These are phyloP conservation scores for Oncopeltus fasciatus DNA, from an alignment of 1,140 invertebrate species.

Conservation along the genomic window DNA sequence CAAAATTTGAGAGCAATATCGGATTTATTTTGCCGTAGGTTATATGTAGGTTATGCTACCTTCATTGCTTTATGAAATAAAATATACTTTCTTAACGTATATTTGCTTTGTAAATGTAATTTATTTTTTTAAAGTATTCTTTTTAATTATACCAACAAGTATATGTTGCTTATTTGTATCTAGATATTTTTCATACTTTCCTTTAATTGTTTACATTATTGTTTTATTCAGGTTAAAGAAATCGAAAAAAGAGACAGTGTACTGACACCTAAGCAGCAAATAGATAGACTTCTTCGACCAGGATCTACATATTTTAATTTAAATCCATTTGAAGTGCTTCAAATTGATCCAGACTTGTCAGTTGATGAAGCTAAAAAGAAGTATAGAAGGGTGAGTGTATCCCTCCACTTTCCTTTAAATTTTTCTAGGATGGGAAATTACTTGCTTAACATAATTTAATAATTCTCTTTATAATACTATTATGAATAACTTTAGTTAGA, in stretches of 20 bases:
- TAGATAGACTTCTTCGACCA: slow-evolving; percentile 77
- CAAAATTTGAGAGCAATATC: too few species aligned
- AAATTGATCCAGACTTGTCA: slow-evolving; percentile 77
- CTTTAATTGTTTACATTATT: background rate
- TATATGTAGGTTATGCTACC: background rate
- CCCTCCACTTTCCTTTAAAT: too few species aligned
- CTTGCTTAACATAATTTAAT: too few species aligned
- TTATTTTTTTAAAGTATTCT: background rate
- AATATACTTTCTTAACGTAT: too few species aligned
- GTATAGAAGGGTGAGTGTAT: slow-evolving; percentile 58
- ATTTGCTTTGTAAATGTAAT: too few species aligned
- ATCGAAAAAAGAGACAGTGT: slow-evolving; percentile 85
- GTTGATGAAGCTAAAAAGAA: slow-evolving; percentile 93
- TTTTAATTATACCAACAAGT: background rate
- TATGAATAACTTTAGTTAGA: too few species aligned
- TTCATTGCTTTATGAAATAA: too few species aligned
- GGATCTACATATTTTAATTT: slow-evolving; percentile 94
- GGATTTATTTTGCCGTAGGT: background rate
- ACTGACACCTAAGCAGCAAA: slow-evolving; percentile 87
- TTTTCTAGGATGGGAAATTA: too few species aligned
- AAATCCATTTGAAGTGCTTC: slow-evolving; percentile 89
- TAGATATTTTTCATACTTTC: background rate
- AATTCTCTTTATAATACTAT: too few species aligned
- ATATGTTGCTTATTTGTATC: background rate
- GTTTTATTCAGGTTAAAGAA: slow-evolving; percentile 64